These are phyloP conservation scores for Trichonephila clavipes DNA, from an alignment of 1,140 invertebrate species.

Conservation along the genomic window DNA sequence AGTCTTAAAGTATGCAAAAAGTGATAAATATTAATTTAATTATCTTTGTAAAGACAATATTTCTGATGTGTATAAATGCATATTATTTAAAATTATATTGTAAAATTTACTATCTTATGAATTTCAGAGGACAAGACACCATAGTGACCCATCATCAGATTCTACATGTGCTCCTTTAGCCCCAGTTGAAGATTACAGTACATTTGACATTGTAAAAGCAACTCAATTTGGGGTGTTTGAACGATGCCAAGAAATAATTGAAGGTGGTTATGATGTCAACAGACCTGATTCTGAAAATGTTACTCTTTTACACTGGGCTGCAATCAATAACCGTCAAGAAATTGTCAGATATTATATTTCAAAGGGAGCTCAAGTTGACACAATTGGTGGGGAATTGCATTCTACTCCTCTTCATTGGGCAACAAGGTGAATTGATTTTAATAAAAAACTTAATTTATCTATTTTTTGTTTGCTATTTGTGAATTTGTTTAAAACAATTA, in stretches of 20 bases:
- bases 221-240: conserved; percentile 94
- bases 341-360: conserved; percentile 94
- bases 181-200: conserved; percentile 87
- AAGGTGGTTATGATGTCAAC: conserved; percentile 94
- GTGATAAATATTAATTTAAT: too few relatives aligned
- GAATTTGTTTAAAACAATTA: too few relatives aligned
- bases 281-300: conserved; percentile 94
- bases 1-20: too few relatives aligned
- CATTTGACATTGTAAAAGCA: conserved; percentile 96
- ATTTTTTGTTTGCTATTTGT: too few relatives aligned
- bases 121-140: conserved; percentile 69
- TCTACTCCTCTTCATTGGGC: conserved; percentile 99
- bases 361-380: conserved; percentile 94
- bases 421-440: conserved; percentile 85
- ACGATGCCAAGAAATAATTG: conserved; percentile 91
- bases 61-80: too few relatives aligned
- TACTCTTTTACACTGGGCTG: conserved; percentile 98
- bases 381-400: conserved; percentile 95
- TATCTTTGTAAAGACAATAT: too few relatives aligned
- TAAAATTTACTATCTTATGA: not conserved
- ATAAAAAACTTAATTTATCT: not conserved
- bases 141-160: conserved; percentile 73
- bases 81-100: too few relatives aligned
- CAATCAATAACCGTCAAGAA: conserved; percentile 97
- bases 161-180: conserved; percentile 78